A percentile compares a stretch with the other conserved stretches of the same genome.
phyloP scores from a whole-genome alignment of 64 coral and sea anemone species.

The Pachyseris speciosa region DNA sequence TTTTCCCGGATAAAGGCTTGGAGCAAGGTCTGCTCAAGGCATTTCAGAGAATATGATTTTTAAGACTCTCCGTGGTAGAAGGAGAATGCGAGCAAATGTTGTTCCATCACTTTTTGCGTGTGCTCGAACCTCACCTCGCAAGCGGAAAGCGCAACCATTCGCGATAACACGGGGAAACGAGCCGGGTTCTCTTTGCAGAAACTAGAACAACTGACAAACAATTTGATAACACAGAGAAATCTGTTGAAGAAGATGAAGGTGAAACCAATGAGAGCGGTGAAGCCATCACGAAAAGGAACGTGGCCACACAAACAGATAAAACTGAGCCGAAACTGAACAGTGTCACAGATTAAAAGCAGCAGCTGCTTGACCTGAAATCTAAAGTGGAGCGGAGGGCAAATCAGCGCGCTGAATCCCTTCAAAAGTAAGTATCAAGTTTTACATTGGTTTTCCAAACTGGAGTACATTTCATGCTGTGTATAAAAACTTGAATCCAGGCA shows the following conservation, averaged over 20 bases:
- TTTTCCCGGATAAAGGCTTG: neutral
- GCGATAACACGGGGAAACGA: neutral
- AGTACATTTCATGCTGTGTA: neutral
- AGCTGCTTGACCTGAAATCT: neutral
- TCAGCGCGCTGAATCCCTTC: neutral
- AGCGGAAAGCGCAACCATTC: neutral
- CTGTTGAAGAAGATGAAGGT: neutral
- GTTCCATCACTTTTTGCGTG: neutral
- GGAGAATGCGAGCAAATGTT: neutral
- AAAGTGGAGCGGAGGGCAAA: neutral
- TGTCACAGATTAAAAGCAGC: neutral
- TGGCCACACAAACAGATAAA: neutral
- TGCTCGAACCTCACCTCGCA: neutral
- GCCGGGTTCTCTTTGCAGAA: neutral
- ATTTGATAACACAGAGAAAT: neutral
- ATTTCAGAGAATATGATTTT: constrained; percentile 2
- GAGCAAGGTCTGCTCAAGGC: neutral
- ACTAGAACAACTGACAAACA: neutral
- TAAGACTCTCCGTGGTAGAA: neutral
- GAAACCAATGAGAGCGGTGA: neutral
- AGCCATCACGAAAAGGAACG: neutral
- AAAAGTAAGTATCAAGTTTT: neutral
- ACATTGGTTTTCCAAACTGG: neutral
- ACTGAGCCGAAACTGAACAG: neutral
- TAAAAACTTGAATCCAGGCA: neutral